Percentiles rank a stretch among this genome's conserved stretches.
Conservation (phyloP, 2,113 vertebrate species). For the Cochlearius cochlearius region DNA sequence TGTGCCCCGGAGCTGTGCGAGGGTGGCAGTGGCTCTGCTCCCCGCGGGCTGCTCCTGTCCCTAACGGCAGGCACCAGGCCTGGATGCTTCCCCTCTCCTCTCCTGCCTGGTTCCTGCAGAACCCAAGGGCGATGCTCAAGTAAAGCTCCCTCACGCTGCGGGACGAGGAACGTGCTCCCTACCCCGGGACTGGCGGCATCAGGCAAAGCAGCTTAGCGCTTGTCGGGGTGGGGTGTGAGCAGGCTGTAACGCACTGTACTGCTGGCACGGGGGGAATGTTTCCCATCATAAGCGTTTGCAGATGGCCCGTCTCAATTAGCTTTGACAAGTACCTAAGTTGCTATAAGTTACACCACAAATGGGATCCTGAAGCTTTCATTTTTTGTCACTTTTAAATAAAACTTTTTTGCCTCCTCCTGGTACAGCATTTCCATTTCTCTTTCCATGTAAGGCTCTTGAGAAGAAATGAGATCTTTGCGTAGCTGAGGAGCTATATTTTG, state of each 20-base stretch:
- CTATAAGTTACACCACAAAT: constrained; percentile 32
- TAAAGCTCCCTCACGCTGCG: rapidly evolving
- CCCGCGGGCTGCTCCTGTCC: neutral
- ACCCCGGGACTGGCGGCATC: neutral
- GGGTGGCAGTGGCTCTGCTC: neutral
- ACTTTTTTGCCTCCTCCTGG: neutral
- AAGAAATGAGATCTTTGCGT: neutral
- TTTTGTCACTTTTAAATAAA: constrained; percentile 24
- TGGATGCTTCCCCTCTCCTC: neutral
- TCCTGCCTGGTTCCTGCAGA: neutral
- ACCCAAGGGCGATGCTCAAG: neutral
- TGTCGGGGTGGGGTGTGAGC: neutral
- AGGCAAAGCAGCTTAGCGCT: neutral
- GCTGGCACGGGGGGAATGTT: neutral
- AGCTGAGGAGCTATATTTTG: constrained; percentile 39
- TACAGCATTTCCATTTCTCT: constrained; percentile 3
- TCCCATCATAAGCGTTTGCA: neutral
- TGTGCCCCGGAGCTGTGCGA: neutral
- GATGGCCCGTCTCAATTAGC: constrained; percentile 52
- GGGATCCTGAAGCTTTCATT: constrained; percentile 18
- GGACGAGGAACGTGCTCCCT: neutral
- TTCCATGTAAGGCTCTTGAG: constrained; percentile 15
- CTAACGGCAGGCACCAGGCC: rapidly evolving
- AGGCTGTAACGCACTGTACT: neutral
- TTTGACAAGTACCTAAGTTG: constrained; percentile 58